Evolutionary conservation across 1,140 invertebrate species (phyloP), one percentile per base, ranked within the genome.

Genomic region (Drosophila obscura): DNA sequence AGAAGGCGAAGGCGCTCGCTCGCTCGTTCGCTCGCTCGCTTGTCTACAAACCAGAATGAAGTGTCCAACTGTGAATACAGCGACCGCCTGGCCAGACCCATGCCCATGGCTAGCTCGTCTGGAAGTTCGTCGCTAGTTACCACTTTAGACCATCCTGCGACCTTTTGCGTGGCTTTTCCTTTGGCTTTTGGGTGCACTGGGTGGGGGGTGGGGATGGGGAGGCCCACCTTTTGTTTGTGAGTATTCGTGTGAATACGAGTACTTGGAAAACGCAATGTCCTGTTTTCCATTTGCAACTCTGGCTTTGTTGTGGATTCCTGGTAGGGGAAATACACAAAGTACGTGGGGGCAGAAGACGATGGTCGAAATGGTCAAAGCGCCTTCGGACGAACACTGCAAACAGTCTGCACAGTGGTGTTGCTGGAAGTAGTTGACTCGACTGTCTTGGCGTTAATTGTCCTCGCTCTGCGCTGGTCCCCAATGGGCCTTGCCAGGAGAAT

Each of bases 271-370:
- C 73, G 77, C 82, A 87, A 84, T 87, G 82, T 79, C 83, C 82
- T 63, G 74, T 79, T 77, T 80, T 76, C 79, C 83, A 72, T 87
- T 88, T 87, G 82, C 78, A 87, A 82, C 67, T 82, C 62, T 88
- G 45, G 68, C 24, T 75, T 71, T 73, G 68, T 73, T 63, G 66
- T 63, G 43, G 72, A 68, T 72, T 78, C 62, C 56, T 72, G 58
- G 63, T 79, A 87, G 72, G 72, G 82, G 75, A 84, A 84, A 84
- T 76, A 51, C 31, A 60, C 50, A 59, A 35, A 50, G 19, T 49
- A 39, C 35, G 39, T 67, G 16, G 52, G 64, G 41, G 39, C 39
- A 43, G 45, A 19, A 58, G 39, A 15, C 31, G 8, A 31, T 31
- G 2, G 31, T 68, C 46, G 61, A 68, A 65, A 22, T 73, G 73